Conservation (phyloP, 1,140 invertebrate genomes). For the Zeugodacus cucurbitae region DNA sequence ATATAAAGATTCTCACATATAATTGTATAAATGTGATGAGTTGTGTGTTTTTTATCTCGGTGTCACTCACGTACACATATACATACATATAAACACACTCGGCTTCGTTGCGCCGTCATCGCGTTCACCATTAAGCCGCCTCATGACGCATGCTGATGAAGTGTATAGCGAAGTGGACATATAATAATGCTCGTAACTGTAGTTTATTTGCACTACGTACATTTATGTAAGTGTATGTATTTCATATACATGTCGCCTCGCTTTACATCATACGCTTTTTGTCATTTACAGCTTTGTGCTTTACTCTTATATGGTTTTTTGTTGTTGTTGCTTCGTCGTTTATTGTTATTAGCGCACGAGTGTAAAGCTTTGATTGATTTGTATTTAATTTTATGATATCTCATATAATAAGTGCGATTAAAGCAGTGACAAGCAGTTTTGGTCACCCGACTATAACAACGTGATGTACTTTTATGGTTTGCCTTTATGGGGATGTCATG, state of each 20-base stretch:
- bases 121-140: constrained; percentile 12
- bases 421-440: neutral
- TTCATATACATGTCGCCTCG: neutral
- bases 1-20: no score
- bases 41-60: neutral
- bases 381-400: constrained; percentile 29
- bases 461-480: neutral
- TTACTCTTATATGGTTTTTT: neutral
- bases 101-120: neutral
- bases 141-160: neutral
- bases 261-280: no score
- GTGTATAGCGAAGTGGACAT: constrained; percentile 8
- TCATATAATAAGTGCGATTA: constrained; percentile 18
- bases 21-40: neutral
- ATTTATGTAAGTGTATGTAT: neutral
- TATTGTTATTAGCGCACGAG: no score
- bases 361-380: constrained; percentile 26
- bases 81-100: neutral
- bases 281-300: neutral
- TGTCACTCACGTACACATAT: neutral
- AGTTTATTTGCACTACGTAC: neutral
- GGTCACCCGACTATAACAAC: neutral
- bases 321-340: neutral
- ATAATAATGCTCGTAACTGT: constrained; percentile 26
- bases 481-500: neutral